Evolutionary conservation across 1,140 invertebrate genomes (phyloP).

Genomic region (Potamilus streckersoni): DNA sequence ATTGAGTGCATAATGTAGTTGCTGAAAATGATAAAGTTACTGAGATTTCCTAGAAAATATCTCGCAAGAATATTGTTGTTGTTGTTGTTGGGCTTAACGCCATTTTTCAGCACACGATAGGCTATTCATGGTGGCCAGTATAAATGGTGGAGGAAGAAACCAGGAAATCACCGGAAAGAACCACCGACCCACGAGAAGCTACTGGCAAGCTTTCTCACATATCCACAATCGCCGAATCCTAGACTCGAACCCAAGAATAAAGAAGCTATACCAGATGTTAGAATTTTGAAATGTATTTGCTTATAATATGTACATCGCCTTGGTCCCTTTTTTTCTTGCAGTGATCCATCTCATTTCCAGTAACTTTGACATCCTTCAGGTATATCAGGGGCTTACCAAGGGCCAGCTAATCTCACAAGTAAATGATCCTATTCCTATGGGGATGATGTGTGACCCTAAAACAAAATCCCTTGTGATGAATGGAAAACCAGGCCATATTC

Average conservation of each 20-base stretch:
- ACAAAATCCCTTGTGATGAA: constrained; percentile 80
- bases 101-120: too few relatives aligned
- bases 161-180: too few relatives aligned
- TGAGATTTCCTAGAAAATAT: neutral
- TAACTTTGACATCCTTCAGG: constrained; percentile 72
- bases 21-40: neutral
- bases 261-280: neutral
- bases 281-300: neutral
- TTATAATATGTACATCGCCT: neutral
- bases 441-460: constrained; percentile 77
- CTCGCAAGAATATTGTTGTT: too few relatives aligned
- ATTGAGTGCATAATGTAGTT: too few relatives aligned
- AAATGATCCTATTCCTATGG: constrained; percentile 73
- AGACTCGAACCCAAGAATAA: too few relatives aligned
- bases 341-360: constrained; percentile 78
- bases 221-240: too few relatives aligned
- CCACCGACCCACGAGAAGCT: too few relatives aligned
- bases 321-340: constrained; percentile 51
- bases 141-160: too few relatives aligned
- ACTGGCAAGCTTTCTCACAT: too few relatives aligned
- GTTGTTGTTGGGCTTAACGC: too few relatives aligned
- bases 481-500: constrained; percentile 81
- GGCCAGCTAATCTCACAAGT: constrained; percentile 37
- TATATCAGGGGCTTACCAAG: constrained; percentile 77
- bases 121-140: too few relatives aligned